These are phyloP conservation scores for Cyclina sinensis DNA, from an alignment of 1,140 invertebrate genomes.

Conservation along the genomic window DNA sequence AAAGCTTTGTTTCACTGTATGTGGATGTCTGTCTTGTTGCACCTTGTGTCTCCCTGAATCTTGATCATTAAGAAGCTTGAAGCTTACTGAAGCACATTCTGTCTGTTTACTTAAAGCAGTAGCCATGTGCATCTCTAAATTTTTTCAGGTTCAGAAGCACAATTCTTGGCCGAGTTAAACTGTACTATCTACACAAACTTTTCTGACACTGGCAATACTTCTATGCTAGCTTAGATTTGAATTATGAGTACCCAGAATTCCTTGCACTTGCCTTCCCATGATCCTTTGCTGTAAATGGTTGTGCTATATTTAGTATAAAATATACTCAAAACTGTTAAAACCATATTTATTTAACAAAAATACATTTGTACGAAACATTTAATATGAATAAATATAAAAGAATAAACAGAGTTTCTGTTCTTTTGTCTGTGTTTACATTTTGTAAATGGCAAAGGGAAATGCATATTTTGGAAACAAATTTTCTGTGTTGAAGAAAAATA, in stretches of 20 bases:
- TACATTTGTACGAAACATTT: constrained; percentile 67
- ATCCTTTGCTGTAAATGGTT: constrained; percentile 64
- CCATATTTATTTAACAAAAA: constrained; percentile 68
- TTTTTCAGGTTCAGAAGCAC: too few species aligned
- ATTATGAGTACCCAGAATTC: constrained; percentile 20
- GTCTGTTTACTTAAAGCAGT: too few species aligned
- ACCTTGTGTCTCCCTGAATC: too few species aligned
- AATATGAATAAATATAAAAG: constrained; percentile 68
- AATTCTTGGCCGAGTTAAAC: too few species aligned
- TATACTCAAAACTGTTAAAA: constrained; percentile 61
- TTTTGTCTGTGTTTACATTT: background rate
- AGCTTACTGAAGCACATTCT: too few species aligned
- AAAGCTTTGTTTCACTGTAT: too few species aligned
- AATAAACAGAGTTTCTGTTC: constrained; percentile 6
- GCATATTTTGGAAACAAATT: background rate
- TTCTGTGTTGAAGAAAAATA: too few species aligned
- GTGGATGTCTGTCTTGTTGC: too few species aligned
- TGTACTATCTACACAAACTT: background rate
- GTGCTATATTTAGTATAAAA: constrained; percentile 57
- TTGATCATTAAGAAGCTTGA: too few species aligned
- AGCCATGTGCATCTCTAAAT: too few species aligned
- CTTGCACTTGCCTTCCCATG: constrained; percentile 54
- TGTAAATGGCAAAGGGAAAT: background rate
- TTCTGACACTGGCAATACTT: background rate
- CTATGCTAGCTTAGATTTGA: background rate